Evolutionary conservation across 2,888 invertebrate species (phyloP).

Genomic region (Dermolepida albohirtum): DNA sequence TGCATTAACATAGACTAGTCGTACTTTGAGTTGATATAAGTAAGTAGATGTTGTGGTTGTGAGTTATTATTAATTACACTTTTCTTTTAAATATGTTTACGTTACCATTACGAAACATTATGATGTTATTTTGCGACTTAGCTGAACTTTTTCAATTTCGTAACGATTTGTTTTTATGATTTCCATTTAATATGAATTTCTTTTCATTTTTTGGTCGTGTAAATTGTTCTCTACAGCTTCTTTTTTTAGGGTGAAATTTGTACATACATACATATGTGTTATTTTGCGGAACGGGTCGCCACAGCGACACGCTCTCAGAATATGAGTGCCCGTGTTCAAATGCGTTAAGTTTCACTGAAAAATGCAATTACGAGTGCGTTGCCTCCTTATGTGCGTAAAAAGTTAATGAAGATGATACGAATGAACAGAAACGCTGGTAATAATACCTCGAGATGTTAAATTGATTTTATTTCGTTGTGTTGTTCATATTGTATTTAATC

Average conservation of each 20-base stretch:
- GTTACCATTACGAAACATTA: slow-evolving; percentile 45
- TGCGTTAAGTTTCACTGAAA: slow-evolving; percentile 20
- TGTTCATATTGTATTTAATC: no score
- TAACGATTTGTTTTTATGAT: slow-evolving; percentile 11
- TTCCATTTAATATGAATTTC: neutral
- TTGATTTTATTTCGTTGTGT: no score
- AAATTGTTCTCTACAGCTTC: slow-evolving; percentile 19
- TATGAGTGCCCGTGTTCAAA: slow-evolving; percentile 9
- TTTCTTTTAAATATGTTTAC: slow-evolving; percentile 49
- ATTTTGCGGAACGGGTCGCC: slow-evolving; percentile 26
- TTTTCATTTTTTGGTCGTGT: slow-evolving; percentile 7
- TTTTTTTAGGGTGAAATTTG: slow-evolving; percentile 32
- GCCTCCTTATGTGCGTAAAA: no score
- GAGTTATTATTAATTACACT: slow-evolving; percentile 52
- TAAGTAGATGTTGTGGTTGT: slow-evolving; percentile 56
- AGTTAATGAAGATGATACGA: no score
- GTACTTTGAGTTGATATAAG: slow-evolving; percentile 57
- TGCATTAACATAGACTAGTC: slow-evolving; percentile 57
- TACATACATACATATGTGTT: slow-evolving; percentile 20
- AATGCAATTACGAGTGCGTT: slow-evolving; percentile 19
- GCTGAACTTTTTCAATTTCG: slow-evolving; percentile 25
- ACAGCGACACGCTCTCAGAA: slow-evolving; percentile 20
- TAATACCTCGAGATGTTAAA: no score
- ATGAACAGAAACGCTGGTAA: no score
- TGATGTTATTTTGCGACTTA: slow-evolving; percentile 31